Evolutionary conservation across 64 coral and sea anemone species (phyloP), one percentile per base, ranked within the genome.

Genomic region (Dendronephthya gigantea): DNA sequence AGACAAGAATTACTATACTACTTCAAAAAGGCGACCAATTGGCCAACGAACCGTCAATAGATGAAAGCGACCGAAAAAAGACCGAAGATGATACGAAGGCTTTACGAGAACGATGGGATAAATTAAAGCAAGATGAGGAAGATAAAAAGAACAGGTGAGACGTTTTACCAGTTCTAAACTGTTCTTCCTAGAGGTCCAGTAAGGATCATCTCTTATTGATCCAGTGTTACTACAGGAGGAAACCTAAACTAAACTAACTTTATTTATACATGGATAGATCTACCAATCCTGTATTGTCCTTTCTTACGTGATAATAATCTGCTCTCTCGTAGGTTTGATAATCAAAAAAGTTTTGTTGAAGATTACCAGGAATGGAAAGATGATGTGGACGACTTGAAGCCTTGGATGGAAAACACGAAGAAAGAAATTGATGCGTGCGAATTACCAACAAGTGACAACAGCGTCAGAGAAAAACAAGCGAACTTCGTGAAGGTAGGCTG

Each of bases 21-120:
- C 72, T 79, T 39, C 30, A 79, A 19, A 79, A 79, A 79, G 72
- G 72, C 32, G 72, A 79, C 0, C 72, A 79, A 29, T 39, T 79
- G 72, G 30, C 72, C 12, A 79, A 79, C 11, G 72, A 79, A 39
- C 72, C 72, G 31, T 79, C 72, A 7, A 79, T 79, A 17, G 29
- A 79, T 17, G 72, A 79, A 39, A 2, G 19, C 22, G 72, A 79
- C 31, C 72, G 72, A 79, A 79, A 34, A 79, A 29, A 79, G 22
- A 79, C 31, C 31, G 72, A 79, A 12, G 72, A 79, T 12, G 72
- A 79, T 33, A 79, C 72, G 29, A 79, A 79, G 72, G 9, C 72
- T 33, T 29, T 79, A 79, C 72, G 32, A 79, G 72, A 79, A 34
- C 25, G 31, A 35, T 79, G 72, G 72, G 32, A 79, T 9, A 79